Evolutionary conservation across 2,113 vertebrate species (phyloP).

Genomic region (Ailurus styani): DNA sequence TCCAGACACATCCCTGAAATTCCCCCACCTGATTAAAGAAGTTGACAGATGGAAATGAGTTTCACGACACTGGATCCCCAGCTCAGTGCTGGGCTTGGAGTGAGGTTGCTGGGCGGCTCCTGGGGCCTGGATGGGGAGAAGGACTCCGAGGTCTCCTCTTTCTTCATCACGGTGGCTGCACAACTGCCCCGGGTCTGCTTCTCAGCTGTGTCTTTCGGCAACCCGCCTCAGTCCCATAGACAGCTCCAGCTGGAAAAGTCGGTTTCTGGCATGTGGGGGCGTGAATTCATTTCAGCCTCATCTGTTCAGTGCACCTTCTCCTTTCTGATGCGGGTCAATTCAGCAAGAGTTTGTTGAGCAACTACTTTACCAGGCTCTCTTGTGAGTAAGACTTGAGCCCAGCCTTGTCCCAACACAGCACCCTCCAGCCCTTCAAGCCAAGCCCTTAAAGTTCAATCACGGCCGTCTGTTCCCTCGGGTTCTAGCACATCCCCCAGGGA

Average conservation of each 20-base stretch:
- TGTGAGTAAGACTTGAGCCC: background rate
- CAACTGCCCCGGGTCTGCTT: background rate
- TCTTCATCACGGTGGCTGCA: background rate
- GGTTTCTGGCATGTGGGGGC: background rate
- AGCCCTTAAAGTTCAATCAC: background rate
- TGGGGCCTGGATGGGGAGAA: background rate
- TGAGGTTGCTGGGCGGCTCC: background rate
- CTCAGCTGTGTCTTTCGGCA: background rate
- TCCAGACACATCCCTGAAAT: background rate
- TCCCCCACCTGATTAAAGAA: conserved; percentile 32
- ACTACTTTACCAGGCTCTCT: background rate
- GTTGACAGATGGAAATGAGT: conserved; percentile 33
- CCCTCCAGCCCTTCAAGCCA: background rate
- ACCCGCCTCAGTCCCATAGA: fast-evolving
- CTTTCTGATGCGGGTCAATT: background rate
- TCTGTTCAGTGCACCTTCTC: background rate
- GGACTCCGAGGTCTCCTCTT: background rate
- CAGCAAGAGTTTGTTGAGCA: background rate
- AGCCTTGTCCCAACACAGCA: background rate
- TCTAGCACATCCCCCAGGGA: fast-evolving
- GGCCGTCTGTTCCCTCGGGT: fast-evolving
- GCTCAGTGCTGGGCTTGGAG: background rate
- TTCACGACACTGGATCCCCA: background rate
- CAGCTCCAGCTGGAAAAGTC: background rate
- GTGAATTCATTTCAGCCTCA: background rate